Base-by-base conservation (phyloP, 2,888 invertebrate genomes). In the Patella depressa region DNA sequence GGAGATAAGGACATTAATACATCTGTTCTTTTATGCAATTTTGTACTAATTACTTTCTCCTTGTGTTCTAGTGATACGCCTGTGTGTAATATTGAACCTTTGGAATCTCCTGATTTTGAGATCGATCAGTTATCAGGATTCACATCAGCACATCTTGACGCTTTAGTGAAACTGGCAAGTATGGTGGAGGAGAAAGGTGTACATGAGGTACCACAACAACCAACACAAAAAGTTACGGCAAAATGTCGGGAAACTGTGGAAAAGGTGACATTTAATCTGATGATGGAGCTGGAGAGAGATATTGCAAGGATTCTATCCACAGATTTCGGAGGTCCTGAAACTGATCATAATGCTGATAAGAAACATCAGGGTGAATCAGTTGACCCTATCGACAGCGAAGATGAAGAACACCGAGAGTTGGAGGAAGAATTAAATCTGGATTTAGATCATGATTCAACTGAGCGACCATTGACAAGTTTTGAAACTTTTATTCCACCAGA, bases 141-240 rank as follows among this genome's bases (percentile, higher is more conserved):
- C 57, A 92, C 93, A 34, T 91, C 93, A 0, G 92, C 92, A 57
- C 91, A 93, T 55, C 89, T 94, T 72, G 90, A 92, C 53, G 92
- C 93, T 81, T 89, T 94, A 55, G 92, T 93, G n/a, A 90, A 93
- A 73, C 89, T 94, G 29, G 93, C 93, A 77, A 93, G 94, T 11
- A 90, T 94, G 59, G 93, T 93, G 2, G 92, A 93, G 69, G 93
- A 94, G 89, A 92, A 83, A 74, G 70, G 71, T 17, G 53, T 53
- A 34, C 53, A 34, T n/a, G 54, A 53, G 45, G 29, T 53, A 54
- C 53, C 73, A 7, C 73, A 71, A 9, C 54, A 17, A 53, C n/a
- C 77, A 12, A 11, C 54, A 19, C 53, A 29, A 34, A 72, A 72
- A 70, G 12, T 54, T 17, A 45, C 54, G 19, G 70, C 55, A 17